Base-by-base conservation (phyloP, 2,888 invertebrate genomes). In the Caenorhabditis angaria region DNA sequence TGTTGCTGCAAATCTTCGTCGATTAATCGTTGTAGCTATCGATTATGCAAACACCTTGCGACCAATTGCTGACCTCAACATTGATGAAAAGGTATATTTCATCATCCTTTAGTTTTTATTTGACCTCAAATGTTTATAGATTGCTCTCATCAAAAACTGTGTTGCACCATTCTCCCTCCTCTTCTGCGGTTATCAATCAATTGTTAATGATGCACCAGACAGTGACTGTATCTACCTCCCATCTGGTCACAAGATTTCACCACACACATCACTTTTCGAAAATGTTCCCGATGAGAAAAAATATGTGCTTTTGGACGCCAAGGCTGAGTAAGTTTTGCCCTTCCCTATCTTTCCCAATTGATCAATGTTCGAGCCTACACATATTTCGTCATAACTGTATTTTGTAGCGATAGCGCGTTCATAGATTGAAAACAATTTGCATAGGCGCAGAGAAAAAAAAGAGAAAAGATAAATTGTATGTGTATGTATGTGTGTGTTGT, bases 41-140 rank as follows among this genome's bases (percentile, higher is more conserved):
- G 85, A 86, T 79, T 86, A 86, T 62, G 77, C 82, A 27, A 85
- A 85, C 65, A 86, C 86, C 10, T 68, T 86, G 29, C 83, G 83
- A 58, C 86, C 86, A 18, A 82, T 86, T 53, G 85, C 86, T 41
- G 85, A 86, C 63, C 59, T 86, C 55, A 65, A 70, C 32, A 71
- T 76, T 2, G 67, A 74, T 14, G 83, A 85, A 71, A 84, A 85
- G 77, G 84, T 85, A 63, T 2, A 12, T 29, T 22, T 20, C 27
- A 61, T 20, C 18, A 59, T 58, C 47, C 12, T 14, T 35, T 22
- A 25, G 18, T n/a, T 18, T 22, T 20, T 20, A 20, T 55, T 3
- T n/a, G 12, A 22, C 32, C 55, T 5, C 4, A 14, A 60, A 10
- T 18, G 12, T 32, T 70, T 83, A 65, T 65, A 85, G 85, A 50